phyloP scores from a whole-genome alignment of 2,113 vertebrate genomes.

The Otus sunia region DNA sequence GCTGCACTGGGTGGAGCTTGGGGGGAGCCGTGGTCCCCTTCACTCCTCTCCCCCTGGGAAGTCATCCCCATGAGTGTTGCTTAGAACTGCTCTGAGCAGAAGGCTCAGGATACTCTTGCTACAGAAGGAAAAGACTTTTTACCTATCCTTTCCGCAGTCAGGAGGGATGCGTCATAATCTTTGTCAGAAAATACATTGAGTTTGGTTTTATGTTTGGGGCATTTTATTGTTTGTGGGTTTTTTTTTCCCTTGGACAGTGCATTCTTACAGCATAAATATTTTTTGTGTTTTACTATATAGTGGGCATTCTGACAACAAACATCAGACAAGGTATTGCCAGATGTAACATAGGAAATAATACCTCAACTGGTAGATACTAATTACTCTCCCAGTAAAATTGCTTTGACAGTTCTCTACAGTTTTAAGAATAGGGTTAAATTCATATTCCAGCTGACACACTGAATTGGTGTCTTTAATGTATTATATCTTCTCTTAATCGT shows the following conservation, averaged over 20 bases:
- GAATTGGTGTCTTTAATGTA: background rate
- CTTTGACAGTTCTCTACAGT: background rate
- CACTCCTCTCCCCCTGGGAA: background rate
- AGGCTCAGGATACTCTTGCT: background rate
- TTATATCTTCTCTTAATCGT: background rate
- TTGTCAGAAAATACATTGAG: background rate
- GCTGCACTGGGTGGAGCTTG: background rate
- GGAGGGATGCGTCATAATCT: background rate
- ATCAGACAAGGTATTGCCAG: background rate
- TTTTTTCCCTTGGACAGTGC: background rate
- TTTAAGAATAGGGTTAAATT: background rate
- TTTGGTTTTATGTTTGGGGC: background rate
- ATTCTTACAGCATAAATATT: background rate
- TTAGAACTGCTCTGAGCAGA: background rate
- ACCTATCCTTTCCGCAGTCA: rapidly evolving
- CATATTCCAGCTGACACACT: background rate
- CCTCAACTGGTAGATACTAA: background rate
- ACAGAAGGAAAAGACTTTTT: background rate
- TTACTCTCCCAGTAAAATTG: background rate
- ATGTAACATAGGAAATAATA: background rate
- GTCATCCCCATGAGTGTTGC: background rate
- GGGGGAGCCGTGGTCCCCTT: background rate
- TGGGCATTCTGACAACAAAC: background rate
- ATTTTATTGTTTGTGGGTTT: background rate
- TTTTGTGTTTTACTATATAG: background rate